These are phyloP conservation scores for Pseudorhombus dupliciocellatus DNA, from an alignment of 2,113 vertebrate species.

Conservation along the genomic window DNA sequence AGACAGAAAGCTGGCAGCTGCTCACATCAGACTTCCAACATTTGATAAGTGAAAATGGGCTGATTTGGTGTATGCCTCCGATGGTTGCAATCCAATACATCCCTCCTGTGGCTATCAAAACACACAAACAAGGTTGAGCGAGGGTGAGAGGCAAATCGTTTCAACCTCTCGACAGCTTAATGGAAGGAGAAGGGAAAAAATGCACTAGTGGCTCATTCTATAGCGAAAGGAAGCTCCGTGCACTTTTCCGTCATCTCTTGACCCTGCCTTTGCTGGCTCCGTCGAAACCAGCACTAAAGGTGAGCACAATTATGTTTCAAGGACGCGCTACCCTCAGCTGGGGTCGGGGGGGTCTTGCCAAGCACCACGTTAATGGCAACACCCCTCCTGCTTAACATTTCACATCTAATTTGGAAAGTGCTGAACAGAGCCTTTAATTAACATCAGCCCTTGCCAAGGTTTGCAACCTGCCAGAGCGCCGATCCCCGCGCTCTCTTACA, in stretches of 20 bases:
- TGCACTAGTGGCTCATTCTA: constrained; percentile 29
- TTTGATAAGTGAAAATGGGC: constrained; percentile 65
- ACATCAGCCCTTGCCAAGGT: constrained; percentile 52
- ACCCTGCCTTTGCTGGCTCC: constrained; percentile 15
- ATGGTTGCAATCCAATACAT: constrained; percentile 64
- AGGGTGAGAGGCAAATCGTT: constrained; percentile 48
- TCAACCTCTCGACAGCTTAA: constrained; percentile 44
- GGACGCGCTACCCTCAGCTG: constrained; percentile 48
- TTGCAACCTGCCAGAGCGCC: constrained; percentile 38
- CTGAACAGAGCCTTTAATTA: constrained; percentile 73
- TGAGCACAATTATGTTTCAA: constrained; percentile 71
- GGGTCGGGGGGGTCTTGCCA: constrained; percentile 46
- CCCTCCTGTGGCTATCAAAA: constrained; percentile 65
- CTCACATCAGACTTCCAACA: constrained; percentile 67
- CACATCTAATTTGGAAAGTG: constrained; percentile 73
- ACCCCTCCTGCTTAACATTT: constrained; percentile 69
- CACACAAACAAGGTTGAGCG: constrained; percentile 26
- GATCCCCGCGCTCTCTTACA: constrained; percentile 4
- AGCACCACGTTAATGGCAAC: constrained; percentile 50
- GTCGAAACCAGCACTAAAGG: constrained; percentile 47
- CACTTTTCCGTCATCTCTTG: constrained; percentile 18
- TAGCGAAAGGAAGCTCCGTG: constrained; percentile 9
- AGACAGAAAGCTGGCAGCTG: constrained; percentile 68
- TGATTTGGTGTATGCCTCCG: constrained; percentile 67
- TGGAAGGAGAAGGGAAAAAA: constrained; percentile 34